A percentile compares a stretch with the other conserved stretches of the same genome.
Conservation (phyloP, 1,140 invertebrate genomes). For the Hylaeus anthracinus region DNA sequence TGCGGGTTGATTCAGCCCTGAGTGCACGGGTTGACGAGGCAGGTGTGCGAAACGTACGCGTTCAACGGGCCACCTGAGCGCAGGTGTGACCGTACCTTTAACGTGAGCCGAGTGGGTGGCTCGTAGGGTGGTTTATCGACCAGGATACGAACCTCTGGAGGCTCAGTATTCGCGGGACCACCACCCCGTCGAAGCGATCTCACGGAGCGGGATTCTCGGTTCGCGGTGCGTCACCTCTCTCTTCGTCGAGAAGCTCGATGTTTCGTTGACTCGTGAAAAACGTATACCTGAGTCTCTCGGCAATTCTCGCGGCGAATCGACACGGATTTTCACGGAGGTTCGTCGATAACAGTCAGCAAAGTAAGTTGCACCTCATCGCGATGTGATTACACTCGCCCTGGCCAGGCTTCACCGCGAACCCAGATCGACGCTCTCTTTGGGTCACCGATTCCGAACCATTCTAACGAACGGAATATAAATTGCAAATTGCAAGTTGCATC, state of each 20-base stretch:
- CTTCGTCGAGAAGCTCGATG: conserved; percentile 19
- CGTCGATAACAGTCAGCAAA: conserved; percentile 11
- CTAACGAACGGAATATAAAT: too few species aligned
- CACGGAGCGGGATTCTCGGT: conserved; percentile 11
- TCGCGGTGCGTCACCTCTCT: conserved; percentile 7
- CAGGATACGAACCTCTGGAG: conserved; percentile 69
- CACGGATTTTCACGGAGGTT: conserved; percentile 10
- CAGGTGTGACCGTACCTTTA: conserved; percentile 66
- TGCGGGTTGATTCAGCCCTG: too few species aligned
- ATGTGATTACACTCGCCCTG: too few species aligned
- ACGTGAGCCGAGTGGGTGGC: conserved; percentile 63
- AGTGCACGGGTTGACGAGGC: not conserved
- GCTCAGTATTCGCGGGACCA: conserved; percentile 78
- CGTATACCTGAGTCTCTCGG: too few species aligned
- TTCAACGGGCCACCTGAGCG: conserved; percentile 29
- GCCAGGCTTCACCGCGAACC: too few species aligned
- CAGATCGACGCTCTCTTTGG: too few species aligned
- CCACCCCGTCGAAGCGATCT: conserved; percentile 71
- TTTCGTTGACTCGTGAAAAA: conserved; percentile 13
- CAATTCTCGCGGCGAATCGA: not conserved
- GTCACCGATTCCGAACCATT: too few species aligned
- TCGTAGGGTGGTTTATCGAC: conserved; percentile 75
- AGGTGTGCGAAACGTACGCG: not conserved
- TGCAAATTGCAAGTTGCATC: too few species aligned
- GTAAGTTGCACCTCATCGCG: conserved; percentile 10